Base-by-base conservation (phyloP, 2,113 vertebrate genomes). In the Pelmatolapia mariae region DNA sequence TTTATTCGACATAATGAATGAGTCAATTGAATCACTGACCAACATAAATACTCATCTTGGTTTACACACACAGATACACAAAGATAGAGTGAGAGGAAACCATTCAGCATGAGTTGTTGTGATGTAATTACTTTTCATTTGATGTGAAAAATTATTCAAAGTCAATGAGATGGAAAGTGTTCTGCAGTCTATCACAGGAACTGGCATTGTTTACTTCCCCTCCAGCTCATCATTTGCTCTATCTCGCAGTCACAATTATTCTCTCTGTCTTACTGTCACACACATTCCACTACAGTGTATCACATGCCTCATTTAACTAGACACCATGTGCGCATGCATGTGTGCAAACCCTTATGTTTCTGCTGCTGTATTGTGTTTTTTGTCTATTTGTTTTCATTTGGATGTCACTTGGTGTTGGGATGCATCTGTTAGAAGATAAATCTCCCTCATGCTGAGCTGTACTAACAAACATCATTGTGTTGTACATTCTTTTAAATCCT, bases 61-160 rank as follows among this genome's bases (percentile, higher is more conserved):
- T 79, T 15, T 26, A 84, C 63, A 76, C 68, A 81, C 76, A 81
- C 9, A 83, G 18, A 82, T 52, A 82, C 31, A 84, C 57, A 88
- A 24, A 83, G 71, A 54, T 56, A 81, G 19, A 87, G 36, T 80
- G 19, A 85, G 83, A 56, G 66, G 45, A 89, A 89, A 81, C 80
- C 90, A 92, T 91, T 90, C 93, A 92, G 86, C 90, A 91, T 78
- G 91, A 93, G 90, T 89, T 87, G 91, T 84, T 93, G 92, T 94
- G 92, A 92, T 93, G 92, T 95, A 93, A 96, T 96, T 96, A 95
- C 90, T 94, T 94, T 95, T 92, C 91, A 94, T 95, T 93, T 94
- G 93, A 96, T 95, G 92, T 95, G 93, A 91, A 92, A 93, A 95
- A 94, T 95, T 91, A 95, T 96, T 96, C 93, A 95, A 92, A 95